These are phyloP conservation scores for Scaeva pyrastri DNA, from an alignment of 2,888 invertebrate genomes.

Conservation along the genomic window DNA sequence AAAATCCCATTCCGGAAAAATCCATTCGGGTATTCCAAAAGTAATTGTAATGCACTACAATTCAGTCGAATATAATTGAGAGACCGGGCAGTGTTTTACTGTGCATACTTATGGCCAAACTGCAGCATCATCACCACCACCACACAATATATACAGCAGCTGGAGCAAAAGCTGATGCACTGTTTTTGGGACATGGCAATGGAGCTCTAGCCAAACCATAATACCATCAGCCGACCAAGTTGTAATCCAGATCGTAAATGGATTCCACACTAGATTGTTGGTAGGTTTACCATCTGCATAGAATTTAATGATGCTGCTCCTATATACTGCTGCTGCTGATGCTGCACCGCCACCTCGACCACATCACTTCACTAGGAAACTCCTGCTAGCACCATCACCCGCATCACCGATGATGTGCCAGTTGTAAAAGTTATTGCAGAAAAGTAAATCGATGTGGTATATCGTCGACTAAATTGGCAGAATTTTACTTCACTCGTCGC, in stretches of 20 bases:
- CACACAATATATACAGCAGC: too few relatives aligned
- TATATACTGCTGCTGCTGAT: not conserved
- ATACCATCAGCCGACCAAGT: constrained; percentile 46
- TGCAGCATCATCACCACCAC: constrained; percentile 51
- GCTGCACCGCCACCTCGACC: constrained; percentile 12
- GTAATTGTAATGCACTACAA: constrained; percentile 59
- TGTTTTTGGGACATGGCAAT: not conserved
- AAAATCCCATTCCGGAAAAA: constrained; percentile 46
- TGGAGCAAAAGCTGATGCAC: constrained; percentile 6
- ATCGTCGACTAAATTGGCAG: constrained; percentile 68
- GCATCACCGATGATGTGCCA: not conserved
- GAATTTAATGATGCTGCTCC: not conserved
- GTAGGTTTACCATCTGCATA: too few relatives aligned
- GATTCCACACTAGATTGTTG: constrained; percentile 10
- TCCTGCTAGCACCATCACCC: constrained; percentile 6
- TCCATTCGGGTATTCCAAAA: constrained; percentile 54
- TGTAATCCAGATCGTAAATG: constrained; percentile 65
- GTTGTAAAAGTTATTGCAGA: constrained; percentile 59
- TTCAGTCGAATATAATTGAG: constrained; percentile 65
- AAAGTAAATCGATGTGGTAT: constrained; percentile 70
- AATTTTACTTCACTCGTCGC: constrained; percentile 21
- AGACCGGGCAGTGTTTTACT: constrained; percentile 39
- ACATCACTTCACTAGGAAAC: constrained; percentile 13
- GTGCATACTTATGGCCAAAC: constrained; percentile 49
- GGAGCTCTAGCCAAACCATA: constrained; percentile 25